Conservation (phyloP, 2,888 invertebrate genomes). For the Fabriciana adippe region DNA sequence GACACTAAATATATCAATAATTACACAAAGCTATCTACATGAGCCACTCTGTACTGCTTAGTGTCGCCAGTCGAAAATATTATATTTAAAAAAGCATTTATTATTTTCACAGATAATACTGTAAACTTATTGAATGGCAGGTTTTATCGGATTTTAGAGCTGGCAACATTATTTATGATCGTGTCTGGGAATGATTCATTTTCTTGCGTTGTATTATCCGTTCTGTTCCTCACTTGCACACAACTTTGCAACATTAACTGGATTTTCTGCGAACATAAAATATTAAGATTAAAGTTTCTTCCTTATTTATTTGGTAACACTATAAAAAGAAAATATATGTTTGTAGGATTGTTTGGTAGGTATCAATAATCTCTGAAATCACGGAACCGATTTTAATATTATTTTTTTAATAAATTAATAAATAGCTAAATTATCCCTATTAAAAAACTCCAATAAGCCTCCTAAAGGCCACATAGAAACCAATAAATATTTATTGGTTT, state of each 20-base stretch:
- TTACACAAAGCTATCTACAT: constrained; percentile 82
- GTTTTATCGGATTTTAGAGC: constrained; percentile 48
- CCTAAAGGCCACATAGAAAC: no score
- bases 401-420: no score
- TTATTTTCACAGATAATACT: constrained; percentile 39
- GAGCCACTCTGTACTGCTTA: constrained; percentile 70
- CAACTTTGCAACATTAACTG: constrained; percentile 57
- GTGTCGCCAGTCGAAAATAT: constrained; percentile 44
- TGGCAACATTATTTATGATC: constrained; percentile 61
- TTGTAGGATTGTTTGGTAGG: no score
- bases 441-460: no score
- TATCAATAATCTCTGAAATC: no score
- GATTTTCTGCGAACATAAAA: constrained; percentile 58
- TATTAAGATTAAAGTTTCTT: background rate
- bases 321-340: background rate
- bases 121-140: constrained; percentile 40
- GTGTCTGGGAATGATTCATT: constrained; percentile 77
- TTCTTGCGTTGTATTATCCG: constrained; percentile 69
- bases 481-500: no score
- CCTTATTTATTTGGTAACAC: no score
- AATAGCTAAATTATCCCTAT: no score
- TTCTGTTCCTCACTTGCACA: constrained; percentile 62
- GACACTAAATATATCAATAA: constrained; percentile 74
- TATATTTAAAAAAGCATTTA: constrained; percentile 22
- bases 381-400: no score